Conservation (phyloP, 2,797 vertebrate genomes). For the Pseudocheirus occidentalis region DNA sequence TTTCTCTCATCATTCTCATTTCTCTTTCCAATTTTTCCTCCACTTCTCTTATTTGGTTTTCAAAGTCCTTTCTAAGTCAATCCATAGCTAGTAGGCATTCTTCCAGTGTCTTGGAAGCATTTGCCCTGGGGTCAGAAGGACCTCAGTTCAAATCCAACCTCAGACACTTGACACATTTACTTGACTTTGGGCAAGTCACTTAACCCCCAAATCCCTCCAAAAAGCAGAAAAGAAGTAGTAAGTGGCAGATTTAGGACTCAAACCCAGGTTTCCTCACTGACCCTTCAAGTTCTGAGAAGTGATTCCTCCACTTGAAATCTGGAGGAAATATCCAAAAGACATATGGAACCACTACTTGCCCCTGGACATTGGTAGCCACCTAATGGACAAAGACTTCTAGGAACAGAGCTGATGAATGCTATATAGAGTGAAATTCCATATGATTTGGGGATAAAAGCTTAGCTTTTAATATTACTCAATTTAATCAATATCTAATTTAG, state of each 20-base stretch:
- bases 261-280: background rate
- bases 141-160: no score
- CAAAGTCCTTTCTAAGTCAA: no score
- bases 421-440: background rate
- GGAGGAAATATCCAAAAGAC: background rate
- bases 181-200: no score
- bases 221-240: no score
- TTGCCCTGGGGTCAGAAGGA: no score
- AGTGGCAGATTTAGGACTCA: background rate
- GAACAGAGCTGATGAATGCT: background rate
- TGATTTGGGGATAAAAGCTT: background rate
- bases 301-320: background rate
- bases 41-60: no score
- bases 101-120: no score
- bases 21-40: no score
- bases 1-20: no score
- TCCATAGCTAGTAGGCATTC: no score
- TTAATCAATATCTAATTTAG: background rate
- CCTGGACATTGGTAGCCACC: background rate
- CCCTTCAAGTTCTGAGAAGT: background rate
- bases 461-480: background rate
- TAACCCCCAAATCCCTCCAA: no score
- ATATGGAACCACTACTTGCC: background rate
- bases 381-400: background rate
- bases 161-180: no score